Evolutionary conservation across 2,888 invertebrate species (phyloP).

Genomic region (Campaea margaritaria): DNA sequence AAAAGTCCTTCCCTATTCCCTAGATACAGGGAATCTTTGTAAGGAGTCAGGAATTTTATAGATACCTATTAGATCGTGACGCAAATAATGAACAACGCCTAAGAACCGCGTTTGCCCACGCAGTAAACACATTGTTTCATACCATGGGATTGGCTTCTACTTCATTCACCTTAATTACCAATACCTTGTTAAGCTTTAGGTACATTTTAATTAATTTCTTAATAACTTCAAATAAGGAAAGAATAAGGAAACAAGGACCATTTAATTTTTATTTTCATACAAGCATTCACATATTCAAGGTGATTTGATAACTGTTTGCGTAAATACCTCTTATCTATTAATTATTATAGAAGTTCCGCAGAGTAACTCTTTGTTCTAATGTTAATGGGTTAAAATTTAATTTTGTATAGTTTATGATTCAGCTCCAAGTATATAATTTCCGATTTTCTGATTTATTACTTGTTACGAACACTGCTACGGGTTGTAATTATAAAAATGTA

Average conservation of each 20-base stretch:
- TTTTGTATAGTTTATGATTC: not conserved
- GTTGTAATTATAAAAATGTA: no score
- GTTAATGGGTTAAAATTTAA: not conserved
- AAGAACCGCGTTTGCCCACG: slow-evolving; percentile 1
- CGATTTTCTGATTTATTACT: no score
- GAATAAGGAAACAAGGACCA: slow-evolving; percentile 27
- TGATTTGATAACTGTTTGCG: slow-evolving; percentile 9
- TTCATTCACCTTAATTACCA: slow-evolving; percentile 50
- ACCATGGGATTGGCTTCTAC: slow-evolving; percentile 45
- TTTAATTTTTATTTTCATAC: slow-evolving; percentile 21
- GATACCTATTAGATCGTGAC: not conserved
- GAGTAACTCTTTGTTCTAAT: slow-evolving; percentile 15
- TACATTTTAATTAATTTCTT: slow-evolving; percentile 38
- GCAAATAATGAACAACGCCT: slow-evolving; percentile 1
- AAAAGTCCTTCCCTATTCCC: no score
- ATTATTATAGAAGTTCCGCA: slow-evolving; percentile 7
- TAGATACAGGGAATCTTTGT: no score
- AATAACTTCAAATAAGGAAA: slow-evolving; percentile 31
- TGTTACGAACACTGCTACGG: no score
- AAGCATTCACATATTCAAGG: slow-evolving; percentile 28
- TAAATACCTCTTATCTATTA: slow-evolving; percentile 9
- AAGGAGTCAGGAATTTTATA: no score
- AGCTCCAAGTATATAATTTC: no score
- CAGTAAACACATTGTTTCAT: slow-evolving; percentile 27
- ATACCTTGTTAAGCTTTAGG: slow-evolving; percentile 28